Evolutionary conservation across 2,888 invertebrate species (phyloP).

Genomic region (Stenoptilia bipunctidactyla): DNA sequence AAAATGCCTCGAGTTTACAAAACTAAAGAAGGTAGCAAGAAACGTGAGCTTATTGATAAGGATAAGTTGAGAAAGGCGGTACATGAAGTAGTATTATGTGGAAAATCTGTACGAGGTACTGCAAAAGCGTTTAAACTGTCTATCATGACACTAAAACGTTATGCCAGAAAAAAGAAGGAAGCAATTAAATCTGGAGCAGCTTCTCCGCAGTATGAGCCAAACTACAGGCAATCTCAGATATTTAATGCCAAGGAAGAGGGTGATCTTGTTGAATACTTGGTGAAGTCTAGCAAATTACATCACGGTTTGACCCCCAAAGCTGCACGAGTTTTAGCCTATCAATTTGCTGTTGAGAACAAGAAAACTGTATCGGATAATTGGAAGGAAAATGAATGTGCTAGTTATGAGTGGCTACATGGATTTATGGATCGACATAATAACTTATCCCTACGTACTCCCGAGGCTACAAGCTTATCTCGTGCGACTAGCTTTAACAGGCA

Average conservation of each 20-base stretch:
- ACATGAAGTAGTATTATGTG: constrained; percentile 5
- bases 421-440: not conserved
- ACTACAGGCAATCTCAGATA: constrained; percentile 13
- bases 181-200: constrained; percentile 5
- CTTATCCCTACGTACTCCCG: not conserved
- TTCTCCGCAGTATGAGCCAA: constrained; percentile 7
- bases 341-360: constrained; percentile 16
- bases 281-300: constrained; percentile 15
- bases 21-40: constrained; percentile 2
- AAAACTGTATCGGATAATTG: constrained; percentile 13
- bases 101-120: constrained; percentile 4
- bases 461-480: constrained; percentile 2
- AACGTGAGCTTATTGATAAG: constrained; percentile 5
- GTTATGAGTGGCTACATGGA: constrained; percentile 4
- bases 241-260: constrained; percentile 13
- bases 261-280: constrained; percentile 12
- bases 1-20: not conserved
- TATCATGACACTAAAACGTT: constrained; percentile 11
- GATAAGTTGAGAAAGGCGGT: constrained; percentile 8
- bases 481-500: constrained; percentile 11
- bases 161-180: constrained; percentile 10
- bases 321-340: constrained; percentile 20
- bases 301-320: constrained; percentile 20
- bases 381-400: constrained; percentile 3
- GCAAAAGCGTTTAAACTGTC: constrained; percentile 7